Evolutionary conservation across 2,888 invertebrate genomes (phyloP).

Genomic region (Papilio protenor): DNA sequence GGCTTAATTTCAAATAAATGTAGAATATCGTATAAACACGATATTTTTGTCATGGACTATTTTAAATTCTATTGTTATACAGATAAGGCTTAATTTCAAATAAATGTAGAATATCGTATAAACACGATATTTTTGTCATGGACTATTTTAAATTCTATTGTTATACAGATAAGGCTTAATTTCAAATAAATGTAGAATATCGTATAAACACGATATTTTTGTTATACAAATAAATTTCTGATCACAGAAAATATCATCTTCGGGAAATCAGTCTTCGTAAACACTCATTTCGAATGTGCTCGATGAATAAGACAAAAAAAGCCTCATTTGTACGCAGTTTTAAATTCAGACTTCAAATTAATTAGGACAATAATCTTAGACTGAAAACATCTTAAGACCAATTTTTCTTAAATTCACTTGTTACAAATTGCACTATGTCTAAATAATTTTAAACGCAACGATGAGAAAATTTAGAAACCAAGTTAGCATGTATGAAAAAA

Average conservation of each 20-base stretch:
- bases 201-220: too few relatives aligned
- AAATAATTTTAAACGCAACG: not conserved
- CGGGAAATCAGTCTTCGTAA: not conserved
- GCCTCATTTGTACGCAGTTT: not conserved
- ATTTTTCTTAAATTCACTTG: conserved; percentile 45
- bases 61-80: too few relatives aligned
- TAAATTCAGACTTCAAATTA: not conserved
- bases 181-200: too few relatives aligned
- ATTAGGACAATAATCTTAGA: conserved; percentile 49
- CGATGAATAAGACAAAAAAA: not conserved
- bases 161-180: too few relatives aligned
- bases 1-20: too few relatives aligned
- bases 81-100: too few relatives aligned
- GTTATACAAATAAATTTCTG: not conserved
- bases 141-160: too few relatives aligned
- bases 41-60: too few relatives aligned
- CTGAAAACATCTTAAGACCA: conserved; percentile 46
- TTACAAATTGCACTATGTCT: conserved; percentile 44
- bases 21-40: too few relatives aligned
- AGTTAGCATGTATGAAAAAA: not conserved
- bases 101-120: too few relatives aligned
- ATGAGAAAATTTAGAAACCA: not conserved
- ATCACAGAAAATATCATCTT: not conserved
- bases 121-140: too few relatives aligned
- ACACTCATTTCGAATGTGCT: not conserved